Base-by-base conservation (phyloP, 1,140 invertebrate species). In the Gonatopus flavifemur region DNA sequence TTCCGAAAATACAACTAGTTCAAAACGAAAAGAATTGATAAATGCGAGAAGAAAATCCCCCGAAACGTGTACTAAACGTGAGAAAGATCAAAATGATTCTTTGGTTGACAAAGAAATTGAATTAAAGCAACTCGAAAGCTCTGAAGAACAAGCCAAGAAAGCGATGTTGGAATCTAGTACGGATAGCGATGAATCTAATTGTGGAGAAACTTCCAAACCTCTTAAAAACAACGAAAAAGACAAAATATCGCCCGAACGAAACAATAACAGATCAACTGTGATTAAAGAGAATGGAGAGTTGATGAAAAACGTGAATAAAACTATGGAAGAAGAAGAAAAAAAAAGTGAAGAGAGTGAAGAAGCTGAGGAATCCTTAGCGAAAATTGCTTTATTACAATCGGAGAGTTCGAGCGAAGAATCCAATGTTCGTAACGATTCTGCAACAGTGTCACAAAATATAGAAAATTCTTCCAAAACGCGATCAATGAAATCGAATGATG, bases 101-200 rank as follows among this genome's bases (percentile, higher is more conserved):
- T 28, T 28, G 12, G 25, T 28, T 7, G 25, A 28, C 6, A 28
- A 28, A 28, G 12, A 28, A 12, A 28, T 7, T 28, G 25, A 28
- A 28, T 7, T 28, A 28, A 12, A 28, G 12, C 25, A 28, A 7
- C 6, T 6, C 12, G 25, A 28, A 28, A 7, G 12, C 12, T 6
- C 25, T 15, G 30, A 48, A 21, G 12, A 9, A 25, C 20, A 49
- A 6, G 51, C 56, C 13, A 59, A 59, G 7, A 35, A 22, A 33
- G 16, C 8, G 24, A 12, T 50, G 2, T 9, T 50, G 9, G 38
- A 49, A 18, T 54, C 22, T 19, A 38, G 16, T 7, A 18, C 13
- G 6, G 10, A 21, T 18, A 3, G 6, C 9, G n/a, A n/a, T 35
- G 16, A 35, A 6, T 35, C 33, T 12, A 35, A 13, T 12, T 35